These are phyloP conservation scores for Hymenopus coronatus DNA, from an alignment of 2,888 invertebrate genomes.

Conservation along the genomic window DNA sequence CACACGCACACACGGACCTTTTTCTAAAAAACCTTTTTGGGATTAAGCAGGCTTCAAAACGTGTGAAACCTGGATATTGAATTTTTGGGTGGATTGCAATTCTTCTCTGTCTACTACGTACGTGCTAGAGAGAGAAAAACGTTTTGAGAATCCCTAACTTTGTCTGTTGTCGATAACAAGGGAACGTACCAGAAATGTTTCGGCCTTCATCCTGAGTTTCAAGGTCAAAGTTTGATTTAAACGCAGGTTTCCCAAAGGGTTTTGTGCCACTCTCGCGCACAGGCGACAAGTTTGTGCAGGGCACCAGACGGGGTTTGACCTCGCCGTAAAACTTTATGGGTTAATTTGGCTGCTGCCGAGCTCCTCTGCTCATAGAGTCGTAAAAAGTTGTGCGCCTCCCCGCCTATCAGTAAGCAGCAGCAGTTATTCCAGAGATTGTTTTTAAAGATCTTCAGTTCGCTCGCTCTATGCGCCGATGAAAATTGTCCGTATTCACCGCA, in stretches of 20 bases:
- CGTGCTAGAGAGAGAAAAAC: too few relatives aligned
- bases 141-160: too few relatives aligned
- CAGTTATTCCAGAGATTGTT: neutral
- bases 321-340: neutral
- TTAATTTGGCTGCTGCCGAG: neutral
- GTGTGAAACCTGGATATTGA: too few relatives aligned
- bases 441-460: neutral
- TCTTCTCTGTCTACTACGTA: too few relatives aligned
- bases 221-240: too few relatives aligned
- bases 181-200: too few relatives aligned
- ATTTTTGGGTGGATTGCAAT: too few relatives aligned
- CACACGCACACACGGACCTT: too few relatives aligned
- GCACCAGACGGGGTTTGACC: neutral
- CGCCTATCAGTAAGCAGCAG: neutral
- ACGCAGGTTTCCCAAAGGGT: neutral
- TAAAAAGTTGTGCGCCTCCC: neutral
- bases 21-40: too few relatives aligned
- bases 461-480: neutral
- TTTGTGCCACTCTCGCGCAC: neutral
- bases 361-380: neutral
- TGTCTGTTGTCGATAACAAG: too few relatives aligned
- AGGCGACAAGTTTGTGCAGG: neutral
- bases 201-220: too few relatives aligned
- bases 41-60: too few relatives aligned
- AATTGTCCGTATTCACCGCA: neutral